Evolutionary conservation across 1,140 invertebrate genomes (phyloP).

Genomic region (Chionoecetes opilio): DNA sequence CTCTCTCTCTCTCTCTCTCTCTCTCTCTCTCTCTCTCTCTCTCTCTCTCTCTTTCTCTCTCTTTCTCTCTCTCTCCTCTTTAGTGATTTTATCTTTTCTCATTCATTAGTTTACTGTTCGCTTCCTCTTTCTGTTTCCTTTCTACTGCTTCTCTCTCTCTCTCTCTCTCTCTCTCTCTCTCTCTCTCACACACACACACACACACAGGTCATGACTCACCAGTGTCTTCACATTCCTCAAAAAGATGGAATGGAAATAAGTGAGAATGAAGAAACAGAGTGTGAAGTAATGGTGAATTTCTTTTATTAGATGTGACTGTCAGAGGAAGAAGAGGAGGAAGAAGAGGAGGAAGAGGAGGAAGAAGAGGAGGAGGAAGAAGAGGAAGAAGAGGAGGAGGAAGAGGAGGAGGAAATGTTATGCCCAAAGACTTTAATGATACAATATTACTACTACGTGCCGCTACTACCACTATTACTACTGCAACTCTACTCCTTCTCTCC

Average conservation of each 20-base stretch:
- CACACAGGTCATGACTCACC: no score
- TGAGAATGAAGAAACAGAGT: no score
- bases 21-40: conserved; percentile 53
- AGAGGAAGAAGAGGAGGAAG: background rate
- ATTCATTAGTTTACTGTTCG: no score
- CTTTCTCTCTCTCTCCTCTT: conserved; percentile 53
- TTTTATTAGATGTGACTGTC: background rate
- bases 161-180: conserved; percentile 50
- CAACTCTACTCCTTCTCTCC: background rate
- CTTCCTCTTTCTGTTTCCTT: conserved; percentile 21
- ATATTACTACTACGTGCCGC: background rate
- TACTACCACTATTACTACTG: background rate
- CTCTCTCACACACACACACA: conserved; percentile 35
- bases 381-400: background rate
- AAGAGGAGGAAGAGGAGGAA: background rate
- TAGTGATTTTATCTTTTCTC: no score
- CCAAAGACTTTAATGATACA: no score
- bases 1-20: conserved; percentile 49
- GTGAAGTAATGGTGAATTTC: no score
- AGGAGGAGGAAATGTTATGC: background rate
- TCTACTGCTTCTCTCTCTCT: conserved; percentile 41
- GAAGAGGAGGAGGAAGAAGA: background rate
- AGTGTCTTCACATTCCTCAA: no score
- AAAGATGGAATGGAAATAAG: no score
- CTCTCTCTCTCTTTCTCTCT: conserved; percentile 52